Conservation (phyloP, 2,113 vertebrate genomes). For the Hippotragus niger region DNA sequence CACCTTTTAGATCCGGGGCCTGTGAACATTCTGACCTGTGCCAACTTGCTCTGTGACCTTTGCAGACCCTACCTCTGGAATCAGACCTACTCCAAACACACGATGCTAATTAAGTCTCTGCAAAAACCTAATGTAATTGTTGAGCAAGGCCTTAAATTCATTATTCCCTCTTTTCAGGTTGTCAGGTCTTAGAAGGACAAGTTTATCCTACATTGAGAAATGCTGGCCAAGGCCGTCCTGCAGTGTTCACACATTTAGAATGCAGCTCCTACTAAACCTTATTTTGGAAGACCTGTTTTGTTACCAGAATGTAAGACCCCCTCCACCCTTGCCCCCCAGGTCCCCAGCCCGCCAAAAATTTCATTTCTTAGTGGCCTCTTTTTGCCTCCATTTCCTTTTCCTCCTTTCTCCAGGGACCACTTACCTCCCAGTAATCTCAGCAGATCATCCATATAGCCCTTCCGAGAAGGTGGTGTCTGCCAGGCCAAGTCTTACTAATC, state of each 20-base stretch:
- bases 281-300: background rate
- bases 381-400: background rate
- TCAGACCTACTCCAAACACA: background rate
- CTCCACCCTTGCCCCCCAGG: background rate
- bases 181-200: background rate
- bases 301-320: background rate
- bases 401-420: constrained; percentile 32
- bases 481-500: constrained; percentile 10
- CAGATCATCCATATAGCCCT: background rate
- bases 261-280: background rate
- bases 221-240: background rate
- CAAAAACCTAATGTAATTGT: background rate
- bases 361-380: background rate
- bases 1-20: background rate
- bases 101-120: background rate
- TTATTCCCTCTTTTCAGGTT: background rate
- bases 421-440: background rate
- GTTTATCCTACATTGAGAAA: background rate
- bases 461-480: constrained; percentile 28
- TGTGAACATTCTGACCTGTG: background rate
- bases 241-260: background rate
- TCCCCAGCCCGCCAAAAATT: background rate
- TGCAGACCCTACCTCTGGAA: background rate
- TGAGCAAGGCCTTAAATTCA: background rate
- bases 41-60: background rate